Evolutionary conservation across 2,888 invertebrate genomes (phyloP).

Genomic region (Leptogaster cylindrica): DNA sequence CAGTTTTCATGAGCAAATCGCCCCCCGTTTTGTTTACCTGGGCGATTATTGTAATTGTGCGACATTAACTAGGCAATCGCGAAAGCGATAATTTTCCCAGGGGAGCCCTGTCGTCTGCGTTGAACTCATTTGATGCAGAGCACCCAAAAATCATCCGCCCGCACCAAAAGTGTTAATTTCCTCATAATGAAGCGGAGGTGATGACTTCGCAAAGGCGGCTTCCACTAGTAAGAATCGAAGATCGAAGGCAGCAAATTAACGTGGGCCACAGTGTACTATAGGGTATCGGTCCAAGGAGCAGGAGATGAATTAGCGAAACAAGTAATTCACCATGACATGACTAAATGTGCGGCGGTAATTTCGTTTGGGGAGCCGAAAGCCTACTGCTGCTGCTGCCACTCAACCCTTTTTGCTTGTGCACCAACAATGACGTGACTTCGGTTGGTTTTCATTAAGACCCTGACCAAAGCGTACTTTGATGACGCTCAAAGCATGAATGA

Average conservation of each 20-base stretch:
- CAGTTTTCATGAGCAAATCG: background rate
- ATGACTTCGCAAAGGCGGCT: slow-evolving; percentile 26
- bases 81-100: too few species aligned
- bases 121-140: background rate
- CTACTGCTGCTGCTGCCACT: slow-evolving; percentile 10
- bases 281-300: slow-evolving; percentile 9
- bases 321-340: slow-evolving; percentile 35
- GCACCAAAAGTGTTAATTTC: slow-evolving; percentile 34
- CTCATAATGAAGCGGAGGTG: slow-evolving; percentile 19
- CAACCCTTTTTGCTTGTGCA: slow-evolving; percentile 20
- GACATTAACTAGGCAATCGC: slow-evolving; percentile 20
- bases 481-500: slow-evolving; percentile 25
- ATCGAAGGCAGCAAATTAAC: slow-evolving; percentile 30
- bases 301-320: slow-evolving; percentile 31
- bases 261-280: background rate
- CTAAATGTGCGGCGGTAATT: slow-evolving; percentile 26
- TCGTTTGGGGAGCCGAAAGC: slow-evolving; percentile 11
- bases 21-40: slow-evolving; percentile 20
- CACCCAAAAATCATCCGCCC: slow-evolving; percentile 2
- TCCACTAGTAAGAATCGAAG: background rate
- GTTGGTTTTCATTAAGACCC: slow-evolving; percentile 23
- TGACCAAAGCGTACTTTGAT: background rate
- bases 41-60: background rate
- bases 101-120: too few species aligned
- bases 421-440: slow-evolving; percentile 31